Conservation (phyloP, 2,797 vertebrate species). For the Vespertilio murinus region DNA sequence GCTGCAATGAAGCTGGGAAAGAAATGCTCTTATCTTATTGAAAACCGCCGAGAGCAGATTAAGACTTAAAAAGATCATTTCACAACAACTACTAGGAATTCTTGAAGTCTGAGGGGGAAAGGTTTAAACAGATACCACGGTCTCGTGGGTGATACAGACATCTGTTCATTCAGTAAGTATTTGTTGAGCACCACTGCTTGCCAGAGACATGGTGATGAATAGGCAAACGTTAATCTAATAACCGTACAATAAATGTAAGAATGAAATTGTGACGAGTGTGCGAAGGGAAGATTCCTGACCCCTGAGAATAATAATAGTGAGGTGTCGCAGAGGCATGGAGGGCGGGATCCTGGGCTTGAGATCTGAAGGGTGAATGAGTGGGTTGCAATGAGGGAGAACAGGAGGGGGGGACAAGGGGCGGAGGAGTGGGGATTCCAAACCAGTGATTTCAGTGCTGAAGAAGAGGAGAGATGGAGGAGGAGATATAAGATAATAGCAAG, state of each 20-base stretch:
- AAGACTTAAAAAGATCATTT: not conserved
- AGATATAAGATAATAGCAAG: not conserved
- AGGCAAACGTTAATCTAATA: not conserved
- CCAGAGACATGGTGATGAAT: not conserved
- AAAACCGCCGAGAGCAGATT: not conserved
- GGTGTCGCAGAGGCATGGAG: not conserved
- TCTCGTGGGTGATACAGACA: not conserved
- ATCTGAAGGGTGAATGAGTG: not conserved
- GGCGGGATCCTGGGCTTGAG: not conserved
- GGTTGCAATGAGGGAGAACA: not conserved
- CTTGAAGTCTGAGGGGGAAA: not conserved
- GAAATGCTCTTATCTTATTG: not conserved
- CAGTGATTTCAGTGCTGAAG: not conserved
- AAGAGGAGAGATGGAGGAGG: not conserved
- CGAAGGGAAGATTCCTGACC: not conserved
- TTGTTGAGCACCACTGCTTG: not conserved
- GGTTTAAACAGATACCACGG: conserved; percentile 7
- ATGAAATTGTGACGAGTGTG: not conserved
- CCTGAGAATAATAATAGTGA: not conserved
- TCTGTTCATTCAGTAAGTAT: not conserved
- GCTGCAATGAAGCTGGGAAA: not conserved
- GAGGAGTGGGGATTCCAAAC: not conserved
- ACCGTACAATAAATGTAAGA: not conserved
- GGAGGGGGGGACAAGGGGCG: no score
- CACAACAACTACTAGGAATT: not conserved